These are phyloP conservation scores for Limulus polyphemus DNA, from an alignment of 2,888 invertebrate species.

Conservation along the genomic window DNA sequence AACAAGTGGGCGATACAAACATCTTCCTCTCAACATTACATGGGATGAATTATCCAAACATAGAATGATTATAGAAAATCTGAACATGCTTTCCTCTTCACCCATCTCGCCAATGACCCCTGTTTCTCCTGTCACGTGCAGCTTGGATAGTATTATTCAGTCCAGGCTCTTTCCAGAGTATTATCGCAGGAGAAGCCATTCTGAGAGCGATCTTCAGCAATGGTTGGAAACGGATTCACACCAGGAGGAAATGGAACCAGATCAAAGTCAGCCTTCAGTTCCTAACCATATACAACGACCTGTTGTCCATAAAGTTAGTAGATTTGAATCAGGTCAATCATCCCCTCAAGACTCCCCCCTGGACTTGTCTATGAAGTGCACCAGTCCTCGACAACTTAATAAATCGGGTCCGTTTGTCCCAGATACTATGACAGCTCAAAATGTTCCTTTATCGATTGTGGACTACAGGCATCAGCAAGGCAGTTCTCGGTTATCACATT, in stretches of 20 bases:
- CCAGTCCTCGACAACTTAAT: background rate
- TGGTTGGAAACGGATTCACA: constrained; percentile 38
- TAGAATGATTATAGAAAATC: background rate
- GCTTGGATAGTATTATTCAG: constrained; percentile 23
- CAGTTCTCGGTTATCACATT: background rate
- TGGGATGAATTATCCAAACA: too few species aligned
- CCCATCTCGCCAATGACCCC: constrained; percentile 26
- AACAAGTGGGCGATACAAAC: constrained; percentile 1
- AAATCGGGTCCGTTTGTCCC: background rate
- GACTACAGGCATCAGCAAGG: too few species aligned
- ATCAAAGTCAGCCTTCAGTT: constrained; percentile 29
- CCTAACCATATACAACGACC: constrained; percentile 36
- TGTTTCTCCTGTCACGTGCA: constrained; percentile 15
- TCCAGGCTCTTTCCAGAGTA: constrained; percentile 46
- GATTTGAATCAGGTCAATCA: constrained; percentile 43
- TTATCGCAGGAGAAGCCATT: constrained; percentile 49
- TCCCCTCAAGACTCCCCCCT: constrained; percentile 68
- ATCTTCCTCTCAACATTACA: too few species aligned
- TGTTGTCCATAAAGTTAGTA: constrained; percentile 37
- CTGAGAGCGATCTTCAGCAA: constrained; percentile 51
- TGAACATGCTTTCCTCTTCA: constrained; percentile 24
- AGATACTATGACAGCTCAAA: background rate
- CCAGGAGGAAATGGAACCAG: constrained; percentile 20
- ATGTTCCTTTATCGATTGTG: background rate
- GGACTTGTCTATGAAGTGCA: constrained; percentile 60